These are phyloP conservation scores for Panzeria rudis DNA, from an alignment of 2,888 invertebrate genomes.

Conservation along the genomic window DNA sequence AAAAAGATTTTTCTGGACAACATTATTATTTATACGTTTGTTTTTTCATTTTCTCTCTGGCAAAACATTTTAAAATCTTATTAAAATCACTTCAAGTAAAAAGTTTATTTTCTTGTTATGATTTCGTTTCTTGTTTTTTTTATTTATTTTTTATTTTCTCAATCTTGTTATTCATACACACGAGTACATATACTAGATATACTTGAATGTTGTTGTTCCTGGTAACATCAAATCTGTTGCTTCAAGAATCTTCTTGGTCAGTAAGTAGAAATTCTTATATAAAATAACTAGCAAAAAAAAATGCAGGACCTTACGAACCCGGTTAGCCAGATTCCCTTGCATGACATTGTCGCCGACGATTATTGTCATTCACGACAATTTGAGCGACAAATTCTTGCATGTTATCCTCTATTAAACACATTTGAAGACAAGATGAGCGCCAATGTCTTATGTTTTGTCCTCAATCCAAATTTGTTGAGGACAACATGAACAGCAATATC, in stretches of 20 bases:
- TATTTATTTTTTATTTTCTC: conserved; percentile 16
- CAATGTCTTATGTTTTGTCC: too few species aligned
- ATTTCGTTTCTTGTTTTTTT: conserved; percentile 42
- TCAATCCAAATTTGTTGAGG: too few species aligned
- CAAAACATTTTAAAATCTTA: conserved; percentile 68
- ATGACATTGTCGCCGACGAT: too few species aligned
- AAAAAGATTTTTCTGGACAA: conserved; percentile 4
- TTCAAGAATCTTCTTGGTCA: conserved; percentile 43
- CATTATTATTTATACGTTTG: conserved; percentile 26
- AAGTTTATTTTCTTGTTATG: conserved; percentile 53
- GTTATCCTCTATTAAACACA: too few species aligned
- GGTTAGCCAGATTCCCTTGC: too few species aligned
- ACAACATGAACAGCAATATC: too few species aligned
- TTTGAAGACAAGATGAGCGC: too few species aligned
- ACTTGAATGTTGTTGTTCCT: conserved; percentile 20
- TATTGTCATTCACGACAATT: too few species aligned
- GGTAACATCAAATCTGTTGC: conserved; percentile 51
- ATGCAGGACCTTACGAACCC: not conserved
- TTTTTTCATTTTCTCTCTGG: not conserved
- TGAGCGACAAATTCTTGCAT: too few species aligned
- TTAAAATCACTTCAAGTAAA: conserved; percentile 61
- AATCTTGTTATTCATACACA: conserved; percentile 11
- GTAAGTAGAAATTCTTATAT: conserved; percentile 18
- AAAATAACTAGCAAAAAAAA: not conserved
- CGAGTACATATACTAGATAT: not conserved